Evolutionary conservation across 1,140 invertebrate genomes (phyloP), one percentile per base, ranked within the genome.

Genomic region (Drosophila parabipectinata): DNA sequence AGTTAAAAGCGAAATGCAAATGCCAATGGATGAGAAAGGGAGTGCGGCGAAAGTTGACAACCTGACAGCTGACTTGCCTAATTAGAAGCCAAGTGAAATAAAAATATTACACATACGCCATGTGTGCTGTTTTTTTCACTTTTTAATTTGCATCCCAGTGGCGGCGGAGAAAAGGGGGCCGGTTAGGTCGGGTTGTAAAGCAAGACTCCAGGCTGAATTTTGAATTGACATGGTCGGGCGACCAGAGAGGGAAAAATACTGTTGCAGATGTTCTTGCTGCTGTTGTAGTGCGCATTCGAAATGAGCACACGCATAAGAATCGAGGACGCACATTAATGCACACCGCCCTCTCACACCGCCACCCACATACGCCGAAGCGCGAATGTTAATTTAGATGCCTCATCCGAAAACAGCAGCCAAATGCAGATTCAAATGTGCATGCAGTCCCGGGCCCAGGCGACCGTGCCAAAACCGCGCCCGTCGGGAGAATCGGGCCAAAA

Each of bases 101-200:
- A 87, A 87, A 88, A 87, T 87, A 87, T 87, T 88, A 88, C 83
- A 79, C 83, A 88, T 87, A 88, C 83, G 83, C 79, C 83, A 77
- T 82, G 84, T 79, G 68, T 79, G 72, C 61, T 52, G 63, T 64
- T 4, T 47, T 64, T 68, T 79, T 77, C 67, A 81, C 67, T 76
- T 87, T 85, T 76, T 88, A 87, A 88, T 87, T 82, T 78, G 51
- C 63, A 50, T 71, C 48, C 48, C 61, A 28, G 39, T 48, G 44
- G 32, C 32, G 9, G 54, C 37, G 15, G 6, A 9, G 34, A 1
- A 37, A 41, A 26, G 9, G 24, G 28, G 28, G 12, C 34, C 14
- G 41, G 41, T 45, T 4, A 26, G 63, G 54, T 51, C 10, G 10
- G 34, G 34, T 37, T 37, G 34, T 71, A 24, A 15, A 75, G 32